These are phyloP conservation scores for Penaeus vannamei DNA, from an alignment of 1,140 invertebrate species.

Conservation along the genomic window DNA sequence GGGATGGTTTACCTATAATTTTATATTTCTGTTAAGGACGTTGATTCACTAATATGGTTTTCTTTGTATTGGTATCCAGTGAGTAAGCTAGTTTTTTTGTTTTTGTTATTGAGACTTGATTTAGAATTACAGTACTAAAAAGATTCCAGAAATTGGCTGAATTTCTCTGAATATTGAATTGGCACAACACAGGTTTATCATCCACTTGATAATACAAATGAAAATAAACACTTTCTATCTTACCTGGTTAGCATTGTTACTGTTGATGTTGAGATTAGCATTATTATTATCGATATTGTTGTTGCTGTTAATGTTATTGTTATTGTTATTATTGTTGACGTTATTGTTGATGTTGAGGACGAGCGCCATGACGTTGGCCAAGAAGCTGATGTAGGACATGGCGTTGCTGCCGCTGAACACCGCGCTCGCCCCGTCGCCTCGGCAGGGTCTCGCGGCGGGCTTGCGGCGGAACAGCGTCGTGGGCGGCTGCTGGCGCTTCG, in stretches of 20 bases:
- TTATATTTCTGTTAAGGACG: too few relatives aligned
- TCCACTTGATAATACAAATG: background rate
- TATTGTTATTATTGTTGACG: conserved; percentile 58
- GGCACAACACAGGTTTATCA: too few relatives aligned
- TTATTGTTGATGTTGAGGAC: conserved; percentile 62
- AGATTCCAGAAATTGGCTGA: too few relatives aligned
- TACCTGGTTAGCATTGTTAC: conserved; percentile 50
- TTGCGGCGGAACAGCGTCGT: conserved; percentile 17
- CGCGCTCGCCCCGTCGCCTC: conserved; percentile 11
- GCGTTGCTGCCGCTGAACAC: conserved; percentile 44
- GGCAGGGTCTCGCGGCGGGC: background rate
- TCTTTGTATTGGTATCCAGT: too few relatives aligned
- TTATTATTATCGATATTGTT: conserved; percentile 55
- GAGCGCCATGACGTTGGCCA: conserved; percentile 49
- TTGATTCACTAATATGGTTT: too few relatives aligned
- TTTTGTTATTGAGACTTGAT: too few relatives aligned
- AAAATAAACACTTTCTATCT: background rate
- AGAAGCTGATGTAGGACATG: conserved; percentile 57
- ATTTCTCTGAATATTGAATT: too few relatives aligned
- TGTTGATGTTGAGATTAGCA: conserved; percentile 46
- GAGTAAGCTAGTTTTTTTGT: too few relatives aligned
- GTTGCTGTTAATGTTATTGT: conserved; percentile 55
- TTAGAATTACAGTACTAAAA: too few relatives aligned
- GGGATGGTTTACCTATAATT: too few relatives aligned
- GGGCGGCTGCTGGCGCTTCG: conserved; percentile 2